Evolutionary conservation across 1,140 invertebrate genomes (phyloP), one percentile per base, ranked within the genome.

Genomic region (Pseudomyrmex cubaensis): DNA sequence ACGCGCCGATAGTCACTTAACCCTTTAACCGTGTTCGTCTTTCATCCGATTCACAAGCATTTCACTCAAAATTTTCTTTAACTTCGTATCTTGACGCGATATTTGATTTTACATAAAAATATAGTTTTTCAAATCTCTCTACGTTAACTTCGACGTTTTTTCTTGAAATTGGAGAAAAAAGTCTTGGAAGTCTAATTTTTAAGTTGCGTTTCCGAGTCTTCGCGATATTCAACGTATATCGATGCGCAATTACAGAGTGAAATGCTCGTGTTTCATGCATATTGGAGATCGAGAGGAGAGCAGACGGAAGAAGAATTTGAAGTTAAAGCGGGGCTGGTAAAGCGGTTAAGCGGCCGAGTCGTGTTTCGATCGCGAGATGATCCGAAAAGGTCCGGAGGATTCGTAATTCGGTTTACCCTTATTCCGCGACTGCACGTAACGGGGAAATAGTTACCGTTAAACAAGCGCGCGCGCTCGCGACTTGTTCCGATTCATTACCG

Each of bases 401-500:
- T 50, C 17, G 64, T 35, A 78, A 78, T 78, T 78, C 54, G 54
- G 61, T 85, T 85, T 73, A 85, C 66, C 78, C 61, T 85, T 80
- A 56, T 80, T 80, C 69, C 77, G 57, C 54, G 66, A 48, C 22
- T 75, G 56, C 63, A 70, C 50, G 82, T 85, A 85, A 85, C 84
- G 84, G 84, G 46, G 5, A 50, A 84, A 85, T 85, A 61, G 57
- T 83, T 85, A 75, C 84, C 84, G 84, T 85, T 85, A 85, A 22
- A 13, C 57, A 63, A 44, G 17, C 67, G 67, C 50, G 13, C 50
- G 50, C 48, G 74, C 77, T 62, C 76, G 48, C 64, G 74, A 75
- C 82, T 83, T 67, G 84, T 75, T 74, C 84, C 70, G 84, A 85
- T 85, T 84, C 82, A 84, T 84, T 85, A 82, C 73, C 84, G 82